A percentile compares a stretch with the other conserved stretches of the same genome.
These are phyloP conservation scores for Gymnosoma rotundatum DNA, from an alignment of 2,888 invertebrate genomes.

Conservation along the genomic window DNA sequence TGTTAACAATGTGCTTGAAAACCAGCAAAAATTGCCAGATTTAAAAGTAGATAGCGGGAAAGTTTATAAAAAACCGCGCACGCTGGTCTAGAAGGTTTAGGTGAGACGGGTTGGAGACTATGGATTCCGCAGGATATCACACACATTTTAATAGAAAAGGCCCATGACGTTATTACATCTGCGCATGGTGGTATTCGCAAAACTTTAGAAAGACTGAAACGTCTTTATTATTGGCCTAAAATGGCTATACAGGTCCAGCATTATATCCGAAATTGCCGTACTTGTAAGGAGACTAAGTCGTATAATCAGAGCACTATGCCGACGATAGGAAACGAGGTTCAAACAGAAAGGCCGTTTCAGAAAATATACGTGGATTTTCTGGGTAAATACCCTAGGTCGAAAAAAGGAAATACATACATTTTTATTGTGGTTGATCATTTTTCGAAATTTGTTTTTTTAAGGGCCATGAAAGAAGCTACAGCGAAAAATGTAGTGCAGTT, in stretches of 20 bases:
- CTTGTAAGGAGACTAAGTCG: background rate
- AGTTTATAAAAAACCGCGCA: background rate
- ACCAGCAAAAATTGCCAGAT: background rate
- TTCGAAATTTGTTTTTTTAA: background rate
- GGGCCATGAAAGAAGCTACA: no score
- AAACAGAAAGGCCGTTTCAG: background rate
- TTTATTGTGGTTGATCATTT: no score
- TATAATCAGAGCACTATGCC: background rate
- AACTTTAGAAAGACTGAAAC: background rate
- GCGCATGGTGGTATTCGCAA: background rate
- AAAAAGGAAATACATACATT: background rate
- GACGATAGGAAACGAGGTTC: background rate
- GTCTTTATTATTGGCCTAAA: background rate
- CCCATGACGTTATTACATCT: background rate
- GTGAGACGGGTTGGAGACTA: background rate
- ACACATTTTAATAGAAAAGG: background rate
- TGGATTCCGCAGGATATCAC: background rate
- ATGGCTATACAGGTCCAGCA: background rate
- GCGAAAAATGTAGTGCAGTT: no score
- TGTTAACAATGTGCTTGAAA: no score
- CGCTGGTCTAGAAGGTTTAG: background rate
- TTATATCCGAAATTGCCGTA: background rate
- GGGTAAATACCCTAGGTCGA: background rate
- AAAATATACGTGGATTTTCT: background rate
- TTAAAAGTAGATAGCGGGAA: background rate